Evolutionary conservation across 2,113 vertebrate species (phyloP), one percentile per base, ranked within the genome.

Genomic region (Pterocles gutturalis): DNA sequence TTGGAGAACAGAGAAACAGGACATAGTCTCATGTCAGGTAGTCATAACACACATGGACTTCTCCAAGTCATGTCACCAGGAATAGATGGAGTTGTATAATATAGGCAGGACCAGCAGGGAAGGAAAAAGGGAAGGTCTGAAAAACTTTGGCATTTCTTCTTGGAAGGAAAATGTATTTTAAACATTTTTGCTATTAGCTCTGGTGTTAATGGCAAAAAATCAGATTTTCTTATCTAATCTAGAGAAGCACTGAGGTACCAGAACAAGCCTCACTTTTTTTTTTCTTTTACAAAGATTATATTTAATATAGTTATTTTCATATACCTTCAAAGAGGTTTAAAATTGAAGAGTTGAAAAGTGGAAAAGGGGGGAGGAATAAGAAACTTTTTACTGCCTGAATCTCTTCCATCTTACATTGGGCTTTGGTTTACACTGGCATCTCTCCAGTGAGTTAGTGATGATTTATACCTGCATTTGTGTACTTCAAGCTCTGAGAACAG

Each of bases 401-500:
- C 33, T 92, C 69, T 83, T 92, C 60, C 0, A 1, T 64, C 46
- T 67, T 81, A 38, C 26, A 62, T 1, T 38, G 31, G 83, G 36
- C 26, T 84, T 93, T 86, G 17, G 55, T 92, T 95, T 92, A 92
- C 38, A 49, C 17, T 96, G 90, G 88, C 88, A 55, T 78, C 19
- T 83, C 26, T 94, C 88, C 95, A 95, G 57, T 48, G 49, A 9
- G 55, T 86, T 89, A 33, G 76, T 83, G 58, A 31, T 93, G 85
- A 95, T 93, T 96, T 96, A 93, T 90, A 83, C 60, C 60, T 86
- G 60, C 77, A 86, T 73, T 90, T 93, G 77, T 87, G 83, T 92
- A 51, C 66, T 67, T 88, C 36, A 81, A 1, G 53, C 34, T 85
- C 29, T 73, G 41, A 93, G 71, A 93, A 77, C 13, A 79, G 21